Evolutionary conservation across 2,888 invertebrate species (phyloP).

Genomic region (Capitulum mitella): DNA sequence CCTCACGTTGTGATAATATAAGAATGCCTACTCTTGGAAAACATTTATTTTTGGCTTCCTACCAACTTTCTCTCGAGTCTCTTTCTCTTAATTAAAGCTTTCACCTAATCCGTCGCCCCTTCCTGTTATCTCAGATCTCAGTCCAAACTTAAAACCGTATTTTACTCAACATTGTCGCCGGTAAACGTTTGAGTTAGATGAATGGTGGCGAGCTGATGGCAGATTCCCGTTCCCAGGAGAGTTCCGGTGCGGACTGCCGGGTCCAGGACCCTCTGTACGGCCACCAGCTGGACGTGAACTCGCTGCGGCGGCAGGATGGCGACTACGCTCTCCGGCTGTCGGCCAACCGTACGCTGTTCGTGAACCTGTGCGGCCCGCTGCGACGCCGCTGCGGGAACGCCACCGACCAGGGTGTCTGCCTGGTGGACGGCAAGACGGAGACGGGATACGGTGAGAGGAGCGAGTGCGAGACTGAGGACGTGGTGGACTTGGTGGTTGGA

Average conservation of each 20-base stretch:
- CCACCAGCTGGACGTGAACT: not conserved
- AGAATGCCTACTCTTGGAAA: no score
- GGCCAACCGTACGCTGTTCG: not conserved
- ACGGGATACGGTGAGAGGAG: not conserved
- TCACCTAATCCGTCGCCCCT: not conserved
- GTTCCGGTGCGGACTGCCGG: not conserved
- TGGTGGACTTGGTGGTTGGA: no score
- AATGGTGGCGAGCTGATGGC: not conserved
- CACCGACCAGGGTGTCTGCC: not conserved
- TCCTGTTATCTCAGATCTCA: not conserved
- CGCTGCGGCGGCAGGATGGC: not conserved
- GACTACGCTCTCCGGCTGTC: not conserved
- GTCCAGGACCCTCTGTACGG: not conserved
- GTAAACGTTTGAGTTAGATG: not conserved
- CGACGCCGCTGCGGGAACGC: not conserved
- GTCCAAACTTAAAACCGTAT: not conserved
- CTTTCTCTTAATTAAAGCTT: no score
- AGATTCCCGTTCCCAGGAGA: not conserved
- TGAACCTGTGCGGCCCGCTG: slow-evolving; percentile 4
- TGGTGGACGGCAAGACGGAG: not conserved
- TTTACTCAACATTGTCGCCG: not conserved
- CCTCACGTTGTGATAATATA: no score
- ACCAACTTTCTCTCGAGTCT: not conserved
- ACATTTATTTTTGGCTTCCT: not conserved
- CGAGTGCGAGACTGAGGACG: no score